Conservation (phyloP, 2,888 invertebrate genomes). For the Ennomos quercinarius region DNA sequence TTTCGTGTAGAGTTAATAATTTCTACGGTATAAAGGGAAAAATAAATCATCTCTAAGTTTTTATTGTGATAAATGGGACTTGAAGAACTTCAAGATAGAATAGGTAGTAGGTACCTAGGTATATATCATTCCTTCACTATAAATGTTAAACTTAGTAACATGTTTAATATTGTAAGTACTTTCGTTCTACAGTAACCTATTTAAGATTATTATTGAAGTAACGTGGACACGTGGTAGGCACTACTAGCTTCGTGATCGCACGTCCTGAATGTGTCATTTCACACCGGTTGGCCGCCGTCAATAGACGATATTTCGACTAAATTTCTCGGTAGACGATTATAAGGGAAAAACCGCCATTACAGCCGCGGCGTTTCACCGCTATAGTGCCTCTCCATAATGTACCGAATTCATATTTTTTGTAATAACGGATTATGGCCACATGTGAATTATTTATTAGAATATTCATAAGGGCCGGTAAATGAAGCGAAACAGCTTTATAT, state of each 20-base stretch:
- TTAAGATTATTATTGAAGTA: not conserved
- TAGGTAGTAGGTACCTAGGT: no score
- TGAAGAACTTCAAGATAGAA: no score
- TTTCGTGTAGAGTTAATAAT: no score
- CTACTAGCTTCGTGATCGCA: not conserved
- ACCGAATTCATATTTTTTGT: constrained; percentile 30
- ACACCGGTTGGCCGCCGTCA: constrained; percentile 50
- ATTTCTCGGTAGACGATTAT: constrained; percentile 34
- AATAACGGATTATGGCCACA: constrained; percentile 16
- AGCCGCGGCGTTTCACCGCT: constrained; percentile 14
- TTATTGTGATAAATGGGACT: no score
- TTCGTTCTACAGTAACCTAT: no score
- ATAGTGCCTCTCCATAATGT: constrained; percentile 22
- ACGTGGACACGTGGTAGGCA: not conserved
- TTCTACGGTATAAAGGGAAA: no score
- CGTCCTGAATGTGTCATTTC: constrained; percentile 53
- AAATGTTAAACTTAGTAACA: no score
- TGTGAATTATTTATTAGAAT: constrained; percentile 16
- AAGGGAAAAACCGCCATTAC: constrained; percentile 32
- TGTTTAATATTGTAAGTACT: no score
- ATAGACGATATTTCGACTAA: constrained; percentile 44
- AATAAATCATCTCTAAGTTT: no score
- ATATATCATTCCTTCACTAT: no score
- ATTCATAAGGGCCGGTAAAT: not conserved
- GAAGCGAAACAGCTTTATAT: no score